These are phyloP conservation scores for Amblyteles armatorius DNA, from an alignment of 2,888 invertebrate species.

Conservation along the genomic window DNA sequence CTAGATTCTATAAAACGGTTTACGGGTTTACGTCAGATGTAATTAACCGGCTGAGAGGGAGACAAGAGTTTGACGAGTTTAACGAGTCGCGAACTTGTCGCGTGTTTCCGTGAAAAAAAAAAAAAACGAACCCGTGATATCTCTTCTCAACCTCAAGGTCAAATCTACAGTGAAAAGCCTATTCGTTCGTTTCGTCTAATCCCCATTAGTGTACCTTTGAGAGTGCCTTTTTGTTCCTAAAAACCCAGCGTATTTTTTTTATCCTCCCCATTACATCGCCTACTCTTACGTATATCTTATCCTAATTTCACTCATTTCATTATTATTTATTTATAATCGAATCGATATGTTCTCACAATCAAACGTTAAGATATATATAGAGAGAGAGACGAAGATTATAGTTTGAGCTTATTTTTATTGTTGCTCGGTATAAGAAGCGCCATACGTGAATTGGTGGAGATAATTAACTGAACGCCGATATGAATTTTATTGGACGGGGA, in stretches of 20 bases:
- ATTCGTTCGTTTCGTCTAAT: slow-evolving; percentile 28
- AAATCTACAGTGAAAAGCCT: slow-evolving; percentile 22
- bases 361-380: slow-evolving; percentile 36
- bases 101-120: slow-evolving; percentile 10
- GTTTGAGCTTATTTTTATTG: slow-evolving; percentile 36
- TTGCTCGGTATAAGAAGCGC: slow-evolving; percentile 36
- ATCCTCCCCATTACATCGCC: slow-evolving; percentile 1
- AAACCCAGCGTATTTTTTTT: slow-evolving; percentile 13
- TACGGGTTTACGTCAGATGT: slow-evolving; percentile 36
- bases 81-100: background rate
- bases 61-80: slow-evolving; percentile 23
- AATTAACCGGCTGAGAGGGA: slow-evolving; percentile 25
- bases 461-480: slow-evolving; percentile 4
- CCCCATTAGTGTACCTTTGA: slow-evolving; percentile 22
- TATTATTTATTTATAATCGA: slow-evolving; percentile 55
- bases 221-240: slow-evolving; percentile 56
- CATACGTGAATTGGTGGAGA: slow-evolving; percentile 27
- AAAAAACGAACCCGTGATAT: slow-evolving; percentile 27
- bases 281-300: slow-evolving; percentile 8
- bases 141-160: slow-evolving; percentile 39
- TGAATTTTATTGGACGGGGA: slow-evolving; percentile 16
- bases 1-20: slow-evolving; percentile 33
- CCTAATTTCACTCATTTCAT: slow-evolving; percentile 17
- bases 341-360: slow-evolving; percentile 36
- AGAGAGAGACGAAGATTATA: slow-evolving; percentile 24